A percentile compares a stretch with the other conserved stretches of the same genome.
Conservation (phyloP, 2,888 invertebrate species). For the Candidula unifasciata region DNA sequence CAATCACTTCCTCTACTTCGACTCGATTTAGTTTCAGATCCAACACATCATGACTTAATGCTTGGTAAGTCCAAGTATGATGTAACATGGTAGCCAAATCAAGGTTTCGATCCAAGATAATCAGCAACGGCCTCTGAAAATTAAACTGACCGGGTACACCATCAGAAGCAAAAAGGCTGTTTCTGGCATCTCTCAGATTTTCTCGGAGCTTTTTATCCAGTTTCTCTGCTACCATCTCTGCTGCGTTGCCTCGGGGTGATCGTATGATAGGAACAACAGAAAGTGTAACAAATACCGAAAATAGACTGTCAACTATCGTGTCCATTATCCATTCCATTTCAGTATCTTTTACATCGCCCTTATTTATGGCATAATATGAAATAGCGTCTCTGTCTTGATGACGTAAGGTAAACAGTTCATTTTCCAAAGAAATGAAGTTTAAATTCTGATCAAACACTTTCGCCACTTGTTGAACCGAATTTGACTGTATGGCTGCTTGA, state of each 20-base stretch:
- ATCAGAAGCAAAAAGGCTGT: conserved; percentile 88
- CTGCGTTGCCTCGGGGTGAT: conserved; percentile 95
- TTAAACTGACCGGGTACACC: conserved; percentile 82
- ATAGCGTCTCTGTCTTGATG: conserved; percentile 93
- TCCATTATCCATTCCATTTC: conserved; percentile 97
- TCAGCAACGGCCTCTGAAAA: conserved; percentile 94
- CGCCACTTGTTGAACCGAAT: conserved; percentile 92
- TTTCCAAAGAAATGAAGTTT: conserved; percentile 98
- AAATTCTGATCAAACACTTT: conserved; percentile 98
- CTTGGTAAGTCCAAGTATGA: conserved; percentile 99
- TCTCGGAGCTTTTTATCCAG: conserved; percentile 97
- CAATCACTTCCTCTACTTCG: conserved; percentile 82
- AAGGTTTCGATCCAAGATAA: conserved; percentile 93
- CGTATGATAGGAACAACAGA: conserved; percentile 94
- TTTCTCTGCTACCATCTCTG: conserved; percentile 98
- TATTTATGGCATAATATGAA: conserved; percentile 96
- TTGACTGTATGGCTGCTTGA: conserved; percentile 91
- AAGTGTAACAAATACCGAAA: conserved; percentile 97
- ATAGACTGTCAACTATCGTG: conserved; percentile 94
- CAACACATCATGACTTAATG: conserved; percentile 96
- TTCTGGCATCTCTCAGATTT: conserved; percentile 96
- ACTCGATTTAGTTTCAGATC: conserved; percentile 93
- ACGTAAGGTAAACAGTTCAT: conserved; percentile 95
- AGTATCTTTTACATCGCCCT: conserved; percentile 93
- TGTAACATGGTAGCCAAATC: conserved; percentile 98